Conservation (phyloP, 2,797 vertebrate genomes). For the Lagodon rhomboides region DNA sequence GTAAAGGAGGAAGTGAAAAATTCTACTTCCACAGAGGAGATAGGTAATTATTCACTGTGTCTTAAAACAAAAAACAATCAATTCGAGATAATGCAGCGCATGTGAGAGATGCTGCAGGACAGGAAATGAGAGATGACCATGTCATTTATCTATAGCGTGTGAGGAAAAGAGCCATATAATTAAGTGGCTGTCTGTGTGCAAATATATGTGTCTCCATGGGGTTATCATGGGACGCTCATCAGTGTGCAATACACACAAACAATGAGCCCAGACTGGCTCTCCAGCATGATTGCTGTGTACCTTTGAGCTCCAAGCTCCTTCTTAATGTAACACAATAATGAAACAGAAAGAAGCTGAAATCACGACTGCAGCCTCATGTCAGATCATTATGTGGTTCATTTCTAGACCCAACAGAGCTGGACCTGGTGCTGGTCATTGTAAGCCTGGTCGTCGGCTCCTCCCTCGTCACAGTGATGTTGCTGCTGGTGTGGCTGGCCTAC, state of each 20-base stretch:
- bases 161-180: constrained; percentile 21
- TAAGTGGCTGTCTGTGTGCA: constrained; percentile 16
- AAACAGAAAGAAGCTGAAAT: background rate
- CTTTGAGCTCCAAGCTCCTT: background rate
- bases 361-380: background rate
- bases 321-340: background rate
- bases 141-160: constrained; percentile 48
- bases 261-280: background rate
- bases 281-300: background rate
- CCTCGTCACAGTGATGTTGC: constrained; percentile 65
- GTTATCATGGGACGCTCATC: constrained; percentile 7
- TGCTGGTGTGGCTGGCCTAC: constrained; percentile 77
- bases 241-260: too few species aligned
- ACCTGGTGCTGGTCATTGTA: constrained; percentile 63
- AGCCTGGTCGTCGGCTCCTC: constrained; percentile 64
- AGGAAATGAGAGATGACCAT: constrained; percentile 67
- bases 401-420: constrained; percentile 58
- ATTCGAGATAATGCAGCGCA: constrained; percentile 55
- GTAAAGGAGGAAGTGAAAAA: constrained; percentile 75
- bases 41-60: constrained; percentile 73
- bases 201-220: constrained; percentile 9
- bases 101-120: constrained; percentile 27
- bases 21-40: constrained; percentile 66
- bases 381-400: constrained; percentile 13
- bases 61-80: constrained; percentile 63